Evolutionary conservation across 2,888 invertebrate genomes (phyloP).

Genomic region (Busseola fusca): DNA sequence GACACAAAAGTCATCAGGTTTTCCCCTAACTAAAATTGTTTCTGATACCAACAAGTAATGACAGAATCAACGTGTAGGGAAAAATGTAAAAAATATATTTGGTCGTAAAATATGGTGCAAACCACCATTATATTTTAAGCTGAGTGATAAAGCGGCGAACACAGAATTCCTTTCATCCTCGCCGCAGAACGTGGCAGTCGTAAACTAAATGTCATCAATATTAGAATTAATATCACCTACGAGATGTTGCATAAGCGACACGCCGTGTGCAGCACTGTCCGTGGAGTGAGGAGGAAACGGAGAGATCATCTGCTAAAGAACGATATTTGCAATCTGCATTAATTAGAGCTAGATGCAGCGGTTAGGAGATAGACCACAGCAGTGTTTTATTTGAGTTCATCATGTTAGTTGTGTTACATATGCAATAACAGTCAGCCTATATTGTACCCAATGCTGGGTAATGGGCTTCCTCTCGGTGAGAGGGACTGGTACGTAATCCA

Average conservation of each 20-base stretch:
- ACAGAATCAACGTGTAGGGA: background rate
- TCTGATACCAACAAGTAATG: background rate
- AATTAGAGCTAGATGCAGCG: background rate
- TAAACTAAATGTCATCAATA: slow-evolving; percentile 47
- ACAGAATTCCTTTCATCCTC: slow-evolving; percentile 36
- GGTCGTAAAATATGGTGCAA: slow-evolving; percentile 4
- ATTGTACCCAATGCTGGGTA: too few relatives aligned
- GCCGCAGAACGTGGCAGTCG: slow-evolving; percentile 27
- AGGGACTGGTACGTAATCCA: too few relatives aligned
- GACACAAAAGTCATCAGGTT: background rate
- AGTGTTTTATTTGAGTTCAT: background rate
- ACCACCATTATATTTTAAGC: slow-evolving; percentile 23
- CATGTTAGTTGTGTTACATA: background rate
- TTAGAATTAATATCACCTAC: slow-evolving; percentile 55
- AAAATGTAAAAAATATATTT: background rate
- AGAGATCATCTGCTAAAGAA: slow-evolving; percentile 5
- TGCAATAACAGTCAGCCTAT: background rate
- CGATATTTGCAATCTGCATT: background rate
- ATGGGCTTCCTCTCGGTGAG: too few relatives aligned
- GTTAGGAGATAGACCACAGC: background rate
- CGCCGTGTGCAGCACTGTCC: slow-evolving; percentile 38
- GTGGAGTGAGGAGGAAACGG: slow-evolving; percentile 26
- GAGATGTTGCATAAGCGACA: slow-evolving; percentile 50
- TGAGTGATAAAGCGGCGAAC: slow-evolving; percentile 31
- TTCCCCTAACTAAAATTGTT: background rate